Percentiles rank a stretch among this genome's conserved stretches.
Evolutionary conservation across 2,797 vertebrate species (phyloP).

Genomic region (Artibeus jamaicensis): DNA sequence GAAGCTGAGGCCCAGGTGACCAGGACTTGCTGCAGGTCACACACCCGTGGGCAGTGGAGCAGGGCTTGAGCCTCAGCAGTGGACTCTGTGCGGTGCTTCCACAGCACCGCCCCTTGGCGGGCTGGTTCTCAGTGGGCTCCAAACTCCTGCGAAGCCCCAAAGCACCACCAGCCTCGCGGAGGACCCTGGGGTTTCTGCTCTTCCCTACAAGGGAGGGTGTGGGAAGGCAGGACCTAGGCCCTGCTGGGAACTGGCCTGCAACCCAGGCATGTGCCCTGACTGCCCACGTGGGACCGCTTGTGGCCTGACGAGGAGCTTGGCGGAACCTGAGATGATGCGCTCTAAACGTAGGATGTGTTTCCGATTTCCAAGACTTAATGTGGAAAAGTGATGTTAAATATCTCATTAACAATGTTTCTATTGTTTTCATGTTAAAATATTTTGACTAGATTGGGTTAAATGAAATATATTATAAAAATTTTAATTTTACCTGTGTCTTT

Average conservation of each 20-base stretch:
- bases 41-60: background rate
- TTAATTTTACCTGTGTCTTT: background rate
- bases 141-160: fast-evolving
- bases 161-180: fast-evolving
- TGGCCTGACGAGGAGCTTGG: background rate
- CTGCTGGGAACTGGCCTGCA: too few relatives aligned
- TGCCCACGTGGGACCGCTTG: too few relatives aligned
- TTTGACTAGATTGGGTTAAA: background rate
- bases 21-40: background rate
- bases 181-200: background rate
- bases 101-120: background rate
- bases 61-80: background rate
- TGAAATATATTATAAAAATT: background rate
- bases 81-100: background rate
- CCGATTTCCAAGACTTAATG: background rate
- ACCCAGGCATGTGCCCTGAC: too few relatives aligned
- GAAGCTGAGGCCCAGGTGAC: background rate
- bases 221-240: too few relatives aligned
- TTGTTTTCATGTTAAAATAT: background rate
- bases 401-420: background rate
- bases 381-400: background rate
- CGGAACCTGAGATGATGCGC: background rate
- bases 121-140: background rate
- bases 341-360: background rate
- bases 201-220: fast-evolving